These are phyloP conservation scores for Vespertilio murinus DNA, from an alignment of 2,797 vertebrate genomes.

Conservation along the genomic window DNA sequence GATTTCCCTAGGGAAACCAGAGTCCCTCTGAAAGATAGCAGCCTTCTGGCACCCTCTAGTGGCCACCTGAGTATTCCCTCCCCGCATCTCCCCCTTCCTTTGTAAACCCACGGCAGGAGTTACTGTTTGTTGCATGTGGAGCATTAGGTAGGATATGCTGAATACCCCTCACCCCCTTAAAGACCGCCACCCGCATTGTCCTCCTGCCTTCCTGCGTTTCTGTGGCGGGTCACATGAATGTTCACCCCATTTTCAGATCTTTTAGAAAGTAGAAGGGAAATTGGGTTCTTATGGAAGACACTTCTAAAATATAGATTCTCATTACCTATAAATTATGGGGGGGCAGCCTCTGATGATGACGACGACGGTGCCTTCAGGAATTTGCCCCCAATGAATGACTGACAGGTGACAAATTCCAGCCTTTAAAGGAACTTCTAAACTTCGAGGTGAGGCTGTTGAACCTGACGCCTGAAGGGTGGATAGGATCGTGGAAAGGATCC, in stretches of 20 bases:
- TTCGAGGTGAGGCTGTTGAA: background rate
- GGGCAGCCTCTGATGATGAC: background rate
- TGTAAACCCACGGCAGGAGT: background rate
- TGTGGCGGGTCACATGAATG: background rate
- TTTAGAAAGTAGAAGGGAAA: constrained; percentile 3
- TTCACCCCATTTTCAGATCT: background rate
- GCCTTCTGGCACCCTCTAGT: constrained; percentile 24
- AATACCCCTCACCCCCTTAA: no score
- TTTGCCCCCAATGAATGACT: background rate
- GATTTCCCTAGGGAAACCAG: background rate
- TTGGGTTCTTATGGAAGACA: background rate
- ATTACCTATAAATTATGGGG: background rate
- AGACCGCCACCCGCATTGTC: background rate
- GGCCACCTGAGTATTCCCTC: background rate
- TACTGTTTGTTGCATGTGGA: fast-evolving
- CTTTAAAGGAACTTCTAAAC: background rate
- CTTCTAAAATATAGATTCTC: background rate
- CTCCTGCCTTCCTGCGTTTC: background rate
- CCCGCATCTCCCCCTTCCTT: background rate
- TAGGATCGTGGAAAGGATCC: background rate
- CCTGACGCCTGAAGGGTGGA: background rate
- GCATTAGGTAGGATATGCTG: background rate
- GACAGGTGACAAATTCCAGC: background rate
- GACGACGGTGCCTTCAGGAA: fast-evolving
- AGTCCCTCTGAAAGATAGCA: background rate